Evolutionary conservation across 2,113 vertebrate species (phyloP).

Genomic region (Pituophis catenifer): DNA sequence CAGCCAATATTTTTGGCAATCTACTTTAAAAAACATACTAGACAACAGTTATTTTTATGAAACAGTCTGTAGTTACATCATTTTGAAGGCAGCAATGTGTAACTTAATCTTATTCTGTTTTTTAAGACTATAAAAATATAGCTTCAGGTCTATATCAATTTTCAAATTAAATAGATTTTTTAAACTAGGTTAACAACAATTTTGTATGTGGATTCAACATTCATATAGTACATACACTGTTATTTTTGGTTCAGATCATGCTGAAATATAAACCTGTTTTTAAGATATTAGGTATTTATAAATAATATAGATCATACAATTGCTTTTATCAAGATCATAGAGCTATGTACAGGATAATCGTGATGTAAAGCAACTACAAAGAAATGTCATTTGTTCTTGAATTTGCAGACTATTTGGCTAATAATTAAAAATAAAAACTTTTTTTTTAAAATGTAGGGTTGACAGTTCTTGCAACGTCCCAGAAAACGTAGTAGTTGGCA

Average conservation of each 20-base stretch:
- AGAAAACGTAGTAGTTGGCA: slow-evolving; percentile 63
- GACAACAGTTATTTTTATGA: not conserved
- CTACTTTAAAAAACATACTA: not conserved
- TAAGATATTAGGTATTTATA: not conserved
- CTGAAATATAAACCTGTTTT: not conserved
- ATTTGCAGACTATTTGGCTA: slow-evolving; percentile 38
- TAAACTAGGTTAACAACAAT: not conserved
- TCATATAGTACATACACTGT: not conserved
- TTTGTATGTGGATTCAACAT: not conserved
- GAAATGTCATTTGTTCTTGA: slow-evolving; percentile 35
- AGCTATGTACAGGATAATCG: slow-evolving; percentile 5
- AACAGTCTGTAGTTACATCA: not conserved
- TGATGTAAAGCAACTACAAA: slow-evolving; percentile 28
- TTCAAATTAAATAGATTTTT: not conserved
- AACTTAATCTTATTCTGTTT: not conserved
- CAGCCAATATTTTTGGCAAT: not conserved
- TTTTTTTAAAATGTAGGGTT: slow-evolving; percentile 37
- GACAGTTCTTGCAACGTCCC: slow-evolving; percentile 59
- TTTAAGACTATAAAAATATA: not conserved
- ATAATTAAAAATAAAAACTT: slow-evolving; percentile 41
- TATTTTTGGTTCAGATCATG: slow-evolving; percentile 21
- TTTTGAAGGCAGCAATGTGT: not conserved
- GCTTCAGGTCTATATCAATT: not conserved
- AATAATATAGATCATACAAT: slow-evolving; percentile 27
- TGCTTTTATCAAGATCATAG: not conserved